A percentile compares a stretch with the other conserved stretches of the same genome.
Conservation (phyloP, 2,888 invertebrate species). For the Melipona beecheii region DNA sequence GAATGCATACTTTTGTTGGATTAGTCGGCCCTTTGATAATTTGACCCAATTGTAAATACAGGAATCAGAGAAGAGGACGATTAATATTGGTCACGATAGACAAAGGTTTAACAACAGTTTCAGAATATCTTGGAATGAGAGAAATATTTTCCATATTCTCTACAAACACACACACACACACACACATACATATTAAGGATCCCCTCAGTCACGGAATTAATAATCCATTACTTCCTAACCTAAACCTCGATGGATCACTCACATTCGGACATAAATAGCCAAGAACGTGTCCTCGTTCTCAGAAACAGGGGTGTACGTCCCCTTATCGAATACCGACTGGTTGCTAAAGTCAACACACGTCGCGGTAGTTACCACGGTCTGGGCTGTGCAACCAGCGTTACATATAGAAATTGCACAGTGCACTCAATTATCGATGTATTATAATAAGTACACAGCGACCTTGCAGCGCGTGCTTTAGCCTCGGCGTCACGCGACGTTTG, state of each 20-base stretch:
- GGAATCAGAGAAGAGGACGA: too few species aligned
- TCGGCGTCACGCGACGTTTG: constrained; percentile 16
- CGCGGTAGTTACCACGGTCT: neutral
- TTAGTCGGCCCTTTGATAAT: neutral
- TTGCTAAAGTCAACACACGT: neutral
- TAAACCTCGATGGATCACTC: too few species aligned
- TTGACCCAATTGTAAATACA: neutral
- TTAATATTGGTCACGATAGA: too few species aligned
- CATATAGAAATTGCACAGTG: neutral
- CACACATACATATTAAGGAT: too few species aligned
- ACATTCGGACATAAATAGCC: too few species aligned
- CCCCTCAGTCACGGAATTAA: too few species aligned
- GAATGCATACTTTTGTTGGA: neutral
- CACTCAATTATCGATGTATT: constrained; percentile 2
- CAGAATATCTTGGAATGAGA: too few species aligned
- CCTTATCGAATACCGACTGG: neutral
- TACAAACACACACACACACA: too few species aligned
- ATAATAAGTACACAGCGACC: neutral
- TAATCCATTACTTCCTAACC: too few species aligned
- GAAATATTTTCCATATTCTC: too few species aligned
- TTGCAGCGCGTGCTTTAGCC: neutral
- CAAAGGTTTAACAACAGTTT: too few species aligned
- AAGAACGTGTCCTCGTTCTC: neutral
- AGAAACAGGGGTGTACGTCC: neutral
- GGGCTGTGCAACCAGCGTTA: neutral